Conservation (phyloP, 2,888 invertebrate species). For the Axea sp. region DNA sequence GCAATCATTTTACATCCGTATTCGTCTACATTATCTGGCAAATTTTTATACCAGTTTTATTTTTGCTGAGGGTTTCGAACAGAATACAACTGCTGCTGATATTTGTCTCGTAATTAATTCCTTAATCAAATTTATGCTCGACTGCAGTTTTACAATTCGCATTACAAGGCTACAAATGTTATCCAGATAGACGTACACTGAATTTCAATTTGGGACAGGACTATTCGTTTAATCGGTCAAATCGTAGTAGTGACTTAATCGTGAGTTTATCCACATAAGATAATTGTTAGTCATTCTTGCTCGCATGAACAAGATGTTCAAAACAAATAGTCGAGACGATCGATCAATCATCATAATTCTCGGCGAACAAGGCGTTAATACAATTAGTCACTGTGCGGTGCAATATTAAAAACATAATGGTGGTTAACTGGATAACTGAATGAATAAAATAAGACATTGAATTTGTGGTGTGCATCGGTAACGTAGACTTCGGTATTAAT, state of each 20-base stretch:
- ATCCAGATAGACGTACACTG: too few relatives aligned
- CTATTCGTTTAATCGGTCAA: conserved; percentile 29
- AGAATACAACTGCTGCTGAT: too few relatives aligned
- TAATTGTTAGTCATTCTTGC: conserved; percentile 26
- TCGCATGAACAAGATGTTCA: conserved; percentile 15
- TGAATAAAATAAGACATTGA: conserved; percentile 62
- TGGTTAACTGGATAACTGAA: conserved; percentile 54
- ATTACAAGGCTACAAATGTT: too few relatives aligned
- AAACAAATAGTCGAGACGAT: conserved; percentile 22
- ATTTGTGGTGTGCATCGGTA: conserved; percentile 59
- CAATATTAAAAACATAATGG: conserved; percentile 55
- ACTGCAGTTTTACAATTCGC: too few relatives aligned
- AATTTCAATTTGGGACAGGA: too few relatives aligned
- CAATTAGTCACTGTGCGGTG: conserved; percentile 42
- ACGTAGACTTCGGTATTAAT: conserved; percentile 48
- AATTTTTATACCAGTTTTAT: too few relatives aligned
- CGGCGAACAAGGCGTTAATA: conserved; percentile 34
- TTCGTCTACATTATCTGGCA: too few relatives aligned
- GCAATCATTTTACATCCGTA: too few relatives aligned
- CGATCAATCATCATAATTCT: conserved; percentile 53
- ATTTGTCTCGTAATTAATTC: too few relatives aligned
- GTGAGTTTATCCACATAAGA: conserved; percentile 22
- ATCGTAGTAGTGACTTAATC: conserved; percentile 8
- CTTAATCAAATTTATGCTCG: too few relatives aligned
- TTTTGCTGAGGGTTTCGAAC: too few relatives aligned